Evolutionary conservation across 2,888 invertebrate species (phyloP).

Genomic region (Xestia c-nigrum): DNA sequence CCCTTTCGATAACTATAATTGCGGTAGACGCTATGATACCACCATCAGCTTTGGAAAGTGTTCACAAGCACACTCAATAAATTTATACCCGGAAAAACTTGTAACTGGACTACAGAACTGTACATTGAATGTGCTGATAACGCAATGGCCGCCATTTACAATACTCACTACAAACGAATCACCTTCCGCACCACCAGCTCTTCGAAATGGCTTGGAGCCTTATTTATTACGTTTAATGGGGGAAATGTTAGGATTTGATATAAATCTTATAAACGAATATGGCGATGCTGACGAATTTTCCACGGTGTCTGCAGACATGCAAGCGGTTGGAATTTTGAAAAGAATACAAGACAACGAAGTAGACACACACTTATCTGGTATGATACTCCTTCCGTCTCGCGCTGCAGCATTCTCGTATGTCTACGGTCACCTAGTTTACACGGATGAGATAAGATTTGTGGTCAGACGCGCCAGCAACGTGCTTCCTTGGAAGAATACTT

Average conservation of each 20-base stretch:
- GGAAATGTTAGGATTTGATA: constrained; percentile 71
- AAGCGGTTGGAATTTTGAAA: constrained; percentile 67
- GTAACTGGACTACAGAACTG: constrained; percentile 75
- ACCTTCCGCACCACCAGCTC: neutral
- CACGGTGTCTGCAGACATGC: constrained; percentile 65
- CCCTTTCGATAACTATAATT: constrained; percentile 78
- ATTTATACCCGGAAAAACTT: constrained; percentile 72
- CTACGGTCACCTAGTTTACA: constrained; percentile 49
- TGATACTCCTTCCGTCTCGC: constrained; percentile 51
- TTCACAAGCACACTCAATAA: constrained; percentile 29
- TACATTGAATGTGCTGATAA: constrained; percentile 69
- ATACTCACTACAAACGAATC: constrained; percentile 31
- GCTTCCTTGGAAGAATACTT: constrained; percentile 63
- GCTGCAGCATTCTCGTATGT: constrained; percentile 48
- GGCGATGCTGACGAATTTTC: constrained; percentile 68
- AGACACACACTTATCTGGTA: constrained; percentile 52
- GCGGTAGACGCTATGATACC: constrained; percentile 75
- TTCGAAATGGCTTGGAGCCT: constrained; percentile 69
- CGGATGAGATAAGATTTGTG: constrained; percentile 56
- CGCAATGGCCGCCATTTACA: constrained; percentile 76
- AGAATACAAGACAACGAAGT: constrained; percentile 52
- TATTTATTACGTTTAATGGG: constrained; percentile 72
- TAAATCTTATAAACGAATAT: constrained; percentile 69
- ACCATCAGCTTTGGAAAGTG: constrained; percentile 76
- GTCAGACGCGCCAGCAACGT: constrained; percentile 41